These are phyloP conservation scores for Neoaliturus tenellus DNA, from an alignment of 2,888 invertebrate species.

Conservation along the genomic window DNA sequence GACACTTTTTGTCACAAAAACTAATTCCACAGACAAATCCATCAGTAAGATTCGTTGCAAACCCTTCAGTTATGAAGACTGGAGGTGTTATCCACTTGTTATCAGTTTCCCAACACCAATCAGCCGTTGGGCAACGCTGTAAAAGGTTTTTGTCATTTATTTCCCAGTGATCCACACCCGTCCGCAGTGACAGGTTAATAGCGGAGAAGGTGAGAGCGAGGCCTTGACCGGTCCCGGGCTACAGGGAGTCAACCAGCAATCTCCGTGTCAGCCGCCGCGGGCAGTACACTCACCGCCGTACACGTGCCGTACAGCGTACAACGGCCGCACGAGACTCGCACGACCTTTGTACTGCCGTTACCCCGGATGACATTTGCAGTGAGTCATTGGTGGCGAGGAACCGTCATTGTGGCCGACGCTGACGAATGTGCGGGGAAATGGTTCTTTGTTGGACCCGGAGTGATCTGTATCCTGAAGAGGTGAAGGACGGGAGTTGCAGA, in stretches of 20 bases:
- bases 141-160: slow-evolving; percentile 29
- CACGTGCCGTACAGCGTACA: background rate
- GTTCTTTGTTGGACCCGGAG: background rate
- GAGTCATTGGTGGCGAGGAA: background rate
- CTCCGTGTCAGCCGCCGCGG: background rate
- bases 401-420: background rate
- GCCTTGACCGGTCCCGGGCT: background rate
- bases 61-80: too few species aligned
- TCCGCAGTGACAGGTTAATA: slow-evolving; percentile 13
- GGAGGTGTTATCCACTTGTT: background rate
- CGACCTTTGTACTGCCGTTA: background rate
- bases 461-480: slow-evolving; percentile 2
- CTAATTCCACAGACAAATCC: too few species aligned
- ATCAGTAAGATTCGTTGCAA: too few species aligned
- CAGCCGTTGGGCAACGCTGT: background rate
- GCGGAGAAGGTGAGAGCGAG: slow-evolving; percentile 1
- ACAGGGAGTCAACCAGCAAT: background rate
- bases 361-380: background rate
- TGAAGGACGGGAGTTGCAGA: background rate
- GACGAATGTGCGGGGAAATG: slow-evolving; percentile 17
- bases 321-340: background rate
- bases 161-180: background rate
- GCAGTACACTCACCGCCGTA: background rate
- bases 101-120: background rate
- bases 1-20: too few species aligned